Evolutionary conservation across 2,797 vertebrate genomes (phyloP), one percentile per base, ranked within the genome.

Genomic region (Sebastes hubbsi): DNA sequence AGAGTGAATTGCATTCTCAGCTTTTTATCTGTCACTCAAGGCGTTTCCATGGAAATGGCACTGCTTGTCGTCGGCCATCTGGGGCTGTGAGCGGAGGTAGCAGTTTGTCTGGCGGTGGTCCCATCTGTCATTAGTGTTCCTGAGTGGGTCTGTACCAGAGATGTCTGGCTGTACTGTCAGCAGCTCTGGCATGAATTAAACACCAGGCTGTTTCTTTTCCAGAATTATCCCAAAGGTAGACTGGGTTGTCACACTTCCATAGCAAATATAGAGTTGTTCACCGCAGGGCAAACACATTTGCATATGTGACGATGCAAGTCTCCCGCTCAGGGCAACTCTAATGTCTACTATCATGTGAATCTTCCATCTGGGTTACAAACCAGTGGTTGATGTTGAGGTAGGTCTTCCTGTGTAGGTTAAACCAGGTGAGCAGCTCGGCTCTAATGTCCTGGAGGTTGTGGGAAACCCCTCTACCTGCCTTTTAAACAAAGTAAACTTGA

Each of bases 1-100:
- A 98, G 98, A 99, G 98, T 99, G 92, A 99, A 98, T 97, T 49
- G 18, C 2, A 0, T 72, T 55, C 20, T 27, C 20, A n/a, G 58
- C 29, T 82, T 34, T 95, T 0, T 95, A 52, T 82, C 36, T 82
- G 81, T 87, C 72, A 68, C 30, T 81, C 34, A 70, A 56, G n/a
- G 18, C 2, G 65, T 93, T 88, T 8, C 85, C 82, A 71, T 72
- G 76, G 87, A 67, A 73, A 87, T 59, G 3, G 9, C 11, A 7
- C 25, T 65, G 62, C 42, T 72, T 22, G 24, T 52, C 2, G 24
- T 52, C 2, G 1, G 69, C 87, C 87, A 88, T 89, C 81, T 89
- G 83, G 64, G 66, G 49, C 64, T 78, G 56, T 63, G 69, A 70
- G 69, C 25, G 71, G 71, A 74, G 67, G 77, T 70, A 56, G 75